Percentiles rank a stretch among this genome's conserved stretches.
phyloP scores from a whole-genome alignment of 2,797 vertebrate species.

The Sarcoramphus papa region DNA sequence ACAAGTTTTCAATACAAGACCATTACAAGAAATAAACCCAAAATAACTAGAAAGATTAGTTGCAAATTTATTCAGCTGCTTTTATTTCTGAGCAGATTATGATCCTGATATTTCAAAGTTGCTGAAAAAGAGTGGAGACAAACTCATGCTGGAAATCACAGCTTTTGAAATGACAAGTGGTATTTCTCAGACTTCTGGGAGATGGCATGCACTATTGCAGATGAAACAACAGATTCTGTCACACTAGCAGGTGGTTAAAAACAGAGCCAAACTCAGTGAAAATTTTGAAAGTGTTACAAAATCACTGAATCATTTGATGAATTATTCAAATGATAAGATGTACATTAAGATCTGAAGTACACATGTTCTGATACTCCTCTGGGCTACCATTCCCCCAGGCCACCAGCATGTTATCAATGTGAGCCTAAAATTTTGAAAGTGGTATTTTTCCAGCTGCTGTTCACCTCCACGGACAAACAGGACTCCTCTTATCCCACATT shows the following conservation, averaged over 20 bases:
- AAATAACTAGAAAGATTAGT: background rate
- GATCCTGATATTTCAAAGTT: background rate
- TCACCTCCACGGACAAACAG: background rate
- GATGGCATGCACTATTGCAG: background rate
- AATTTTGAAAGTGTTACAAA: background rate
- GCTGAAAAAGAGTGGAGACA: background rate
- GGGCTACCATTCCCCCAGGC: background rate
- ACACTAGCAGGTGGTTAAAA: background rate
- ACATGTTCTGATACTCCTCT: accelerated
- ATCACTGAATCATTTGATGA: background rate
- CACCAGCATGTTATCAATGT: accelerated
- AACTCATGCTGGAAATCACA: background rate
- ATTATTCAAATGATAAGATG: background rate
- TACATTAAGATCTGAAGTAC: background rate
- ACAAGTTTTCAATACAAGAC: background rate
- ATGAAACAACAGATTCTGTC: background rate
- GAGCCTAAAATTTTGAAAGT: background rate
- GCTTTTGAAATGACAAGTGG: background rate
- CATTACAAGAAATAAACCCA: background rate
- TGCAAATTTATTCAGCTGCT: background rate
- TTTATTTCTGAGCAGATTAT: background rate
- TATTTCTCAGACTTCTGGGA: constrained; percentile 7
- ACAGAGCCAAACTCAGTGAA: background rate
- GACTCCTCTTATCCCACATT: background rate
- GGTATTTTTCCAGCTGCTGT: background rate